Percentiles rank a stretch among this genome's conserved stretches.
These are phyloP conservation scores for Percina caprodes DNA, from an alignment of 2,113 vertebrate species.

Conservation along the genomic window DNA sequence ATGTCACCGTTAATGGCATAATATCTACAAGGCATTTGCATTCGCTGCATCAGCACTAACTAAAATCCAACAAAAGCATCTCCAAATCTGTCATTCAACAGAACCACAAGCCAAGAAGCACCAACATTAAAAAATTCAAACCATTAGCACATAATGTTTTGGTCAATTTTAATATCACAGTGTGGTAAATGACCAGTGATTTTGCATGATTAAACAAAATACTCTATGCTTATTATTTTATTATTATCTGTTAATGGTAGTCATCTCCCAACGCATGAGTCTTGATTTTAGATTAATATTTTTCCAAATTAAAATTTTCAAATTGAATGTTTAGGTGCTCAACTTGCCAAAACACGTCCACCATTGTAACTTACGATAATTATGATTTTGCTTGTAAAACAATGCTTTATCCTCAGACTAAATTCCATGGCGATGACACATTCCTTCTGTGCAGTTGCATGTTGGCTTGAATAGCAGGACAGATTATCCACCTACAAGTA, in stretches of 20 bases:
- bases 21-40: neutral
- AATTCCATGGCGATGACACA: neutral
- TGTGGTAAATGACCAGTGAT: neutral
- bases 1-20: neutral
- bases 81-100: conserved; percentile 5
- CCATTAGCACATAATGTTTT: neutral
- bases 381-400: neutral
- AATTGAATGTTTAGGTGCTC: neutral
- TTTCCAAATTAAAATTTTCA: neutral
- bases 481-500: neutral
- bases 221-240: neutral
- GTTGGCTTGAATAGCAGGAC: too few species aligned
- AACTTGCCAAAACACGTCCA: neutral
- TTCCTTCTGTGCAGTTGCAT: neutral
- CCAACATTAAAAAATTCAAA: neutral
- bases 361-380: neutral
- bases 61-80: neutral
- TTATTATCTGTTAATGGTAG: too few species aligned
- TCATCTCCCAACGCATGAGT: neutral
- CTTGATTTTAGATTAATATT: neutral
- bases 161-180: neutral
- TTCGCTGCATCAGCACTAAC: neutral
- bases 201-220: neutral
- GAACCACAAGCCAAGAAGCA: neutral
- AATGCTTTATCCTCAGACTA: neutral